A percentile compares a stretch with the other conserved stretches of the same genome.
Evolutionary conservation across 2,797 vertebrate species (phyloP).

Genomic region (Paramormyrops hopkinsi): DNA sequence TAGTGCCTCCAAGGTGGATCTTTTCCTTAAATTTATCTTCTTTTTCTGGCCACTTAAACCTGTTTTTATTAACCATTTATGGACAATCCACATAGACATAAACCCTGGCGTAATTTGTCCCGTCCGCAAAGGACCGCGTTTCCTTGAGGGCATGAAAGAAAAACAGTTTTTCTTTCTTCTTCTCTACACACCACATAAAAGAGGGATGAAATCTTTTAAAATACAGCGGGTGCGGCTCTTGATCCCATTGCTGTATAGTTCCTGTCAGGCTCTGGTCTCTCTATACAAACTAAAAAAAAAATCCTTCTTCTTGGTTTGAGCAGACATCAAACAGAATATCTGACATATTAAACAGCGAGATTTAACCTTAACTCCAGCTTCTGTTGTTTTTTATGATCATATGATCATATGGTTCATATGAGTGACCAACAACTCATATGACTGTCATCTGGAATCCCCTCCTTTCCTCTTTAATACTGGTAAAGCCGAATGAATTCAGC

Average conservation of each 20-base stretch:
- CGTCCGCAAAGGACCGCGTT: background rate
- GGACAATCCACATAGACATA: conserved; percentile 15
- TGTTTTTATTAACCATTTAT: background rate
- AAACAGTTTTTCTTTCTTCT: conserved; percentile 8
- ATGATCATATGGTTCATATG: no score
- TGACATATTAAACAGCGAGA: conserved; percentile 11
- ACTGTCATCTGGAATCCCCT: background rate
- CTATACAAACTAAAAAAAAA: background rate
- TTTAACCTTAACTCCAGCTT: background rate
- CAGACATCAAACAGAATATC: conserved; percentile 21
- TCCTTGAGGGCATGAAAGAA: conserved; percentile 47
- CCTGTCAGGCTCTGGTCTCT: conserved; percentile 15
- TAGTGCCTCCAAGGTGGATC: background rate
- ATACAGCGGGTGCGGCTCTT: conserved; percentile 1
- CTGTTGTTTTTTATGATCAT: no score
- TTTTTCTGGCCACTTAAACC: background rate
- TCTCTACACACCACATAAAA: background rate
- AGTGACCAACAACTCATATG: conserved; percentile 9
- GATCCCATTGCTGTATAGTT: conserved; percentile 2
- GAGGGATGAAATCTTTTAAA: conserved; percentile 3
- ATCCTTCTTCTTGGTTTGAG: background rate
- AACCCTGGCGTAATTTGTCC: background rate
- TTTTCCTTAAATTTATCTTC: background rate
- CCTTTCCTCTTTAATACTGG: background rate
- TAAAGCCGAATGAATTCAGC: background rate